Evolutionary conservation across 2,888 invertebrate genomes (phyloP), one percentile per base, ranked within the genome.

Genomic region (Tachina lurida): DNA sequence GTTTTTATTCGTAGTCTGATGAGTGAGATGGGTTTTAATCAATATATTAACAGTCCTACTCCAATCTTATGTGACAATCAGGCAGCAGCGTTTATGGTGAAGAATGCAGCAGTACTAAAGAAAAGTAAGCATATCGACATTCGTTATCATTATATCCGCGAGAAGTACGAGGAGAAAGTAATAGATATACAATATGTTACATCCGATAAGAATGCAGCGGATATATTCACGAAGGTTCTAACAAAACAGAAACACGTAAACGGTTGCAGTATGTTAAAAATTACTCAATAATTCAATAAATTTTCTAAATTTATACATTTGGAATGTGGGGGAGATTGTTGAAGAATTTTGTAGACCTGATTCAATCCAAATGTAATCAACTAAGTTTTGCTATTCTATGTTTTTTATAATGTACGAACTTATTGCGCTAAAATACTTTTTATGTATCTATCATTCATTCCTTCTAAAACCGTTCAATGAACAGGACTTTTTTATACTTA

Each of bases 211-310:
- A 76, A 76, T 41, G 76, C 68, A 52, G 68, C 70, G 10, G 77
- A 78, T 52, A 70, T 78, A 43, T 19, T 78, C 22, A 78, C 68
- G 43, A 70, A 68, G 60, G 70, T 78, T 17, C 22, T 78, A 17
- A 52, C 49, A 15, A 78, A 70, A 19, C 77, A 78, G 43, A 78
- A 54, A 13, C 68, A 78, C 39, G 13, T 41, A 45, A 49, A 41
- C n/a, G 68, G 63, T 49, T 68, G 77, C 19, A 39, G 43, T 17
- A 31, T 77, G 10, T 31, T 76, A 15, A 65, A 56, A 39, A 49
- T 76, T 41, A 15, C 13, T 41, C 15, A 63, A 15, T 74, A 63
- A 54, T n/a, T 54, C 22, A 31, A 22, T 19, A 19, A n/a, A 12
- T 65, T 47, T 8, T 43, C 0, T 3, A 41, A 39, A 56, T 3